Conservation (phyloP, 2,797 vertebrate genomes). For the Hemitrygon akajei region DNA sequence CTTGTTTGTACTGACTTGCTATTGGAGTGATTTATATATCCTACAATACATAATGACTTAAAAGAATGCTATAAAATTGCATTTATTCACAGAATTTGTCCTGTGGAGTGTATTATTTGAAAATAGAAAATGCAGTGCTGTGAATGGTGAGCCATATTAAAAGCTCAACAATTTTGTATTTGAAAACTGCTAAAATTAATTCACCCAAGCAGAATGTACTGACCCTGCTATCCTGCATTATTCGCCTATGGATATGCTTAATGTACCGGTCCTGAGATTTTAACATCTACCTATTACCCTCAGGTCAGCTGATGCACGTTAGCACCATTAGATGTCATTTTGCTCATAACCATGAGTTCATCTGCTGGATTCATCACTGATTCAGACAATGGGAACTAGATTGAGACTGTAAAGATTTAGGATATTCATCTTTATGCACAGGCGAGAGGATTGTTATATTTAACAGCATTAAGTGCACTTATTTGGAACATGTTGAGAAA, state of each 20-base stretch:
- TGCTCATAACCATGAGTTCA: too few species aligned
- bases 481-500: conserved; percentile 27
- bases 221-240: background rate
- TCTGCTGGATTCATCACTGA: background rate
- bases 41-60: background rate
- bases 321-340: conserved; percentile 17
- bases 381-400: background rate
- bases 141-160: background rate
- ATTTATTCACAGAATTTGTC: background rate
- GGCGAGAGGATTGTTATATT: background rate
- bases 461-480: background rate
- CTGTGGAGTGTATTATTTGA: background rate
- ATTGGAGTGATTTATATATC: background rate
- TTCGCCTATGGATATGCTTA: background rate
- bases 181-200: conserved; percentile 1
- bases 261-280: conserved; percentile 17
- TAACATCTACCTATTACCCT: conserved; percentile 2
- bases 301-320: conserved; percentile 12
- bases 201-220: background rate
- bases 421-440: background rate
- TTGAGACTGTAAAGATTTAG: background rate
- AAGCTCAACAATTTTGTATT: background rate
- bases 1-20: background rate
- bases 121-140: background rate
- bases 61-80: background rate